Percentiles rank a stretch among this genome's conserved stretches.
phyloP scores from a whole-genome alignment of 2,113 vertebrate genomes.

The Taxidea taxus region DNA sequence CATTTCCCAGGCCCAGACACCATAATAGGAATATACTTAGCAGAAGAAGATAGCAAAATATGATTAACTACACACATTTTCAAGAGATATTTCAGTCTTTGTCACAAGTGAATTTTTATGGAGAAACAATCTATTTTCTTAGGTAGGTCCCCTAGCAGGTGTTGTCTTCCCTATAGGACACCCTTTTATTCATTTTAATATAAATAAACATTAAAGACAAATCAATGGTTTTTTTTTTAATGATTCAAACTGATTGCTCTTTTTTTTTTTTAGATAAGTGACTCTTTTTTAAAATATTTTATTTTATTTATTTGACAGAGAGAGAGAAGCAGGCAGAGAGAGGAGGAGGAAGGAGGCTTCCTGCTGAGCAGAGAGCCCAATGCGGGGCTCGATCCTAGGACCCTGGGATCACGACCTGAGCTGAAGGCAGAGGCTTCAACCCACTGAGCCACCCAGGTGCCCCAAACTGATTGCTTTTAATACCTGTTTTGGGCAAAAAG shows the following conservation, averaged over 20 bases:
- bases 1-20: constrained; percentile 55
- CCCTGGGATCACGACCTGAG: too few species aligned
- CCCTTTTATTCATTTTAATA: background rate
- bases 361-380: too few species aligned
- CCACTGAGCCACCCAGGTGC: too few species aligned
- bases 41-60: constrained; percentile 39
- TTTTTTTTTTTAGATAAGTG: too few species aligned
- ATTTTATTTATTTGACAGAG: too few species aligned
- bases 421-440: too few species aligned
- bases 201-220: background rate
- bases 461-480: background rate
- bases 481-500: background rate
- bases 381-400: too few species aligned
- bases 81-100: background rate
- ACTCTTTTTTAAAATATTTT: too few species aligned
- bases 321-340: too few species aligned
- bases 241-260: background rate
- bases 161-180: background rate
- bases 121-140: background rate
- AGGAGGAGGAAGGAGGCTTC: too few species aligned
- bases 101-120: background rate
- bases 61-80: background rate
- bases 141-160: background rate
- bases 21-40: constrained; percentile 39
- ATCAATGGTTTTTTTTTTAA: background rate